Evolutionary conservation across 2,113 vertebrate genomes (phyloP).

Genomic region (Myiozetetes cayanensis): DNA sequence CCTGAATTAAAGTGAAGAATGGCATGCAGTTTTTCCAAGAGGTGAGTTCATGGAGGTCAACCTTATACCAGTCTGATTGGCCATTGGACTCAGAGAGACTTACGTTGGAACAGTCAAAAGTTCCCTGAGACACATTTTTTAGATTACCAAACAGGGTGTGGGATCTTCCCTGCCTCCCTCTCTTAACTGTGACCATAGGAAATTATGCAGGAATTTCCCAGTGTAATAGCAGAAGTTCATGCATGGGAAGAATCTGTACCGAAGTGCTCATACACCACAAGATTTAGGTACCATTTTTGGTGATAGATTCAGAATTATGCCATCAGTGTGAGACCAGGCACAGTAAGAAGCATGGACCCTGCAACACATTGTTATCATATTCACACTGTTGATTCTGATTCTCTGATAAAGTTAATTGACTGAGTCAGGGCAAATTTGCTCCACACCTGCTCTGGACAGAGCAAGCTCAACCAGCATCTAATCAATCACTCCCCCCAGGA

Average conservation of each 20-base stretch:
- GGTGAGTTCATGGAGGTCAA: neutral
- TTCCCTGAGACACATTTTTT: neutral
- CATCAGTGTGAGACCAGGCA: neutral
- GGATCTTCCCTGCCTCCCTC: neutral
- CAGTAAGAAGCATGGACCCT: neutral
- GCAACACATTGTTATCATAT: neutral
- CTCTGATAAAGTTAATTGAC: constrained; percentile 63
- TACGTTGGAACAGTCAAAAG: neutral
- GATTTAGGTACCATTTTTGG: neutral
- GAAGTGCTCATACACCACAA: neutral
- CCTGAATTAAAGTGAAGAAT: neutral
- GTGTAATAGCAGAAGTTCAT: neutral
- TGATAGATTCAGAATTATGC: neutral
- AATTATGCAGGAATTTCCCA: neutral
- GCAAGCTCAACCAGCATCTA: constrained; percentile 40
- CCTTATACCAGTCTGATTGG: neutral
- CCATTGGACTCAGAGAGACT: neutral
- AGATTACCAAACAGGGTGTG: accelerated
- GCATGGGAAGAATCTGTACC: neutral
- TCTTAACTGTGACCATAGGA: neutral
- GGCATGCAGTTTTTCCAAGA: neutral
- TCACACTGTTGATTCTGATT: constrained; percentile 20
- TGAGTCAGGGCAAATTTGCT: constrained; percentile 64
- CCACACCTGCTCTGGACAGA: constrained; percentile 62
- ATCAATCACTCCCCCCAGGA: constrained; percentile 54